A percentile compares a stretch with the other conserved stretches of the same genome.
Conservation (phyloP, 2,888 invertebrate species). For the Baccha elongata region DNA sequence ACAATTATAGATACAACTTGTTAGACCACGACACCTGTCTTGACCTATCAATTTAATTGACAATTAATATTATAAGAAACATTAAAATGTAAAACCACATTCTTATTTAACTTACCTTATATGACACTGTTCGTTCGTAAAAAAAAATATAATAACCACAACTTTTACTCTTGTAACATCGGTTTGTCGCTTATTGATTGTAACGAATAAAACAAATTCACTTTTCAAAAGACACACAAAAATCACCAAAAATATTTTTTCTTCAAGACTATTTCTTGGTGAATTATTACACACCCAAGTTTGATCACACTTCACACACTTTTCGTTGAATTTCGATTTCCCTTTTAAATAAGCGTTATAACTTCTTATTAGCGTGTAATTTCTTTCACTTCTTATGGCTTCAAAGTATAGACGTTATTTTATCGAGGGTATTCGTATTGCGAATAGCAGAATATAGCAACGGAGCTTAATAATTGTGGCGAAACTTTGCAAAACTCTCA, state of each 20-base stretch:
- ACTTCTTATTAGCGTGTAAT: constrained; percentile 45
- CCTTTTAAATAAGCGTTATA: constrained; percentile 59
- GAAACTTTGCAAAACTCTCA: constrained; percentile 70
- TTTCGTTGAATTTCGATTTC: constrained; percentile 67
- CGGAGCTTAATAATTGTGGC: constrained; percentile 55
- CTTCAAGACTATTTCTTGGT: constrained; percentile 19
- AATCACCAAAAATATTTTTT: constrained; percentile 30
- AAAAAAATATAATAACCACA: constrained; percentile 32
- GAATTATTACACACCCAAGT: constrained; percentile 28
- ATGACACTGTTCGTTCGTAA: not conserved
- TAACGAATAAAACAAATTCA: constrained; percentile 48
- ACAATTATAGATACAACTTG: not conserved
- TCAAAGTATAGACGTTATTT: constrained; percentile 16
- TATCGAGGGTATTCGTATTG: constrained; percentile 7
- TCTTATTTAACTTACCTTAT: constrained; percentile 27
- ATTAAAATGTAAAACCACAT: constrained; percentile 4
- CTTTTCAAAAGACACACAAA: constrained; percentile 54
- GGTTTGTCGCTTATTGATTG: constrained; percentile 1
- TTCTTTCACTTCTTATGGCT: constrained; percentile 47
- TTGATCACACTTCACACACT: constrained; percentile 56
- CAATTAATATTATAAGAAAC: constrained; percentile 9
- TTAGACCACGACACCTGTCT: constrained; percentile 4
- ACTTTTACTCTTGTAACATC: constrained; percentile 25
- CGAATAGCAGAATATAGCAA: constrained; percentile 6
- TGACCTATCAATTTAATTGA: constrained; percentile 13